Conservation (phyloP, 2,113 vertebrate species). For the Tragelaphus scriptus region DNA sequence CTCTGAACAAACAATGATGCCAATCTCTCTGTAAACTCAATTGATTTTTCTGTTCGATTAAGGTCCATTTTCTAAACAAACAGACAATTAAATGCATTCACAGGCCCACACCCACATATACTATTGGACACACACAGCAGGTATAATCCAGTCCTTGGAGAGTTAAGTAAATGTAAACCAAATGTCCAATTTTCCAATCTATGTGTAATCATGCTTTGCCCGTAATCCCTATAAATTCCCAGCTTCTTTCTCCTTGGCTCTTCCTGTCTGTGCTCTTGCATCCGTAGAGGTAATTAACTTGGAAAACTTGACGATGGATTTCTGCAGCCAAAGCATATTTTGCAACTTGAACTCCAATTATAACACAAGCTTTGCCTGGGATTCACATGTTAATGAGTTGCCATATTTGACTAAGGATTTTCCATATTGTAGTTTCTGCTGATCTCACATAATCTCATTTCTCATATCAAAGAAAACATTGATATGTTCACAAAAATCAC, state of each 20-base stretch:
- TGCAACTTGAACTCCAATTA: background rate
- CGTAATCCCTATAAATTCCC: slow-evolving; percentile 32
- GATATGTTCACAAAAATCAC: background rate
- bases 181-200: slow-evolving; percentile 8
- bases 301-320: background rate
- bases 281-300: slow-evolving; percentile 16
- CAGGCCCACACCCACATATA: background rate
- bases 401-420: background rate
- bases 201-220: background rate
- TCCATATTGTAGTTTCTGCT: background rate
- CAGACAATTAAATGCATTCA: background rate
- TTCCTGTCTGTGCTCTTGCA: background rate
- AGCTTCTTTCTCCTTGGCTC: slow-evolving; percentile 14
- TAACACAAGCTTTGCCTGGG: background rate
- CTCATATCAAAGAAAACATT: background rate
- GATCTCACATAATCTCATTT: background rate
- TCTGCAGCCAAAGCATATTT: slow-evolving; percentile 15
- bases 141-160: background rate
- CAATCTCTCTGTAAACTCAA: slow-evolving; percentile 17
- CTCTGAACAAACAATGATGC: slow-evolving; percentile 58
- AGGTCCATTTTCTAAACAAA: slow-evolving; percentile 25
- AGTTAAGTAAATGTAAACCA: slow-evolving; percentile 41
- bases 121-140: background rate
- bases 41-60: slow-evolving; percentile 64
- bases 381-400: background rate